Evolutionary conservation across 1,140 invertebrate species (phyloP).

Genomic region (Aphidius gifuensis): DNA sequence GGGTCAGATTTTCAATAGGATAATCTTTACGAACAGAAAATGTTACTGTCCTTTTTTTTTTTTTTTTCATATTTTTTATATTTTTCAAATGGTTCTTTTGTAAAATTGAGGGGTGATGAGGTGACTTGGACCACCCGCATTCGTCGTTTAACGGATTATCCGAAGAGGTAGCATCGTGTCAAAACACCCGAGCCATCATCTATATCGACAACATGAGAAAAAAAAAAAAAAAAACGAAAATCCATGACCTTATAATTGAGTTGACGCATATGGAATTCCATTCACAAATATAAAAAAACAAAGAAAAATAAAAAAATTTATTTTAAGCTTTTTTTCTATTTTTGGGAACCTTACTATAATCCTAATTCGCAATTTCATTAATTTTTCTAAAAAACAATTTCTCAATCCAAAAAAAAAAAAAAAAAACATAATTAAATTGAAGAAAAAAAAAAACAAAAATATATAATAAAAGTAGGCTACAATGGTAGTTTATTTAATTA

Average conservation of each 20-base stretch:
- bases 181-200: conserved; percentile 44
- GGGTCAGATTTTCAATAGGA: conserved; percentile 13
- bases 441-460: background rate
- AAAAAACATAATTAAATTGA: conserved; percentile 3
- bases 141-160: conserved; percentile 51
- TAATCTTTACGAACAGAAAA: conserved; percentile 5
- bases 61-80: conserved; percentile 1
- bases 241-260: too few relatives aligned
- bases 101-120: conserved; percentile 10
- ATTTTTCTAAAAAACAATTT: too few relatives aligned
- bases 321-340: too few relatives aligned
- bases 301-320: too few relatives aligned
- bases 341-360: too few relatives aligned
- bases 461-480: background rate
- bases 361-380: too few relatives aligned
- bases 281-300: background rate
- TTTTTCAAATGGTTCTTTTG: conserved; percentile 18
- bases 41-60: conserved; percentile 6
- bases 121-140: conserved; percentile 42
- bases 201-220: conserved; percentile 6
- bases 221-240: background rate
- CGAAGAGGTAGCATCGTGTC: conserved; percentile 47
- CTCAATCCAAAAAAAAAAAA: too few relatives aligned
- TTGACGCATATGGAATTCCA: too few relatives aligned
- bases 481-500: conserved; percentile 16